Evolutionary conservation across 2,888 invertebrate genomes (phyloP).

Genomic region (Celastrina argiolus): DNA sequence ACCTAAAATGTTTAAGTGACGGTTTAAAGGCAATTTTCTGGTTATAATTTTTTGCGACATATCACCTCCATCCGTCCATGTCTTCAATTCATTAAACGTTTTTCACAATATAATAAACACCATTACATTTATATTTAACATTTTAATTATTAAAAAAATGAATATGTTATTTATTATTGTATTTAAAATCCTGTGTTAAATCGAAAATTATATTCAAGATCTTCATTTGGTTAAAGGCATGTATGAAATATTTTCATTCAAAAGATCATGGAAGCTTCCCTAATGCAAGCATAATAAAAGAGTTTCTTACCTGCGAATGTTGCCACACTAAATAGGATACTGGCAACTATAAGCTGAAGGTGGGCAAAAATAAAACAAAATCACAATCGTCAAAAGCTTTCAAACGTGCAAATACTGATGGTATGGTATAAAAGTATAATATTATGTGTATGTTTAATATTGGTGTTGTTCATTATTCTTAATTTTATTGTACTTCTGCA

Average conservation of each 20-base stretch:
- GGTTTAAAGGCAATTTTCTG: too few species aligned
- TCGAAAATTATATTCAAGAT: neutral
- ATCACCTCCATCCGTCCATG: too few species aligned
- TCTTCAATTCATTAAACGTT: neutral
- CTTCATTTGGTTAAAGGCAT: conserved; percentile 21
- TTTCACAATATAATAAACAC: neutral
- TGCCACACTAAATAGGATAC: conserved; percentile 47
- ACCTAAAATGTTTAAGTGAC: too few species aligned
- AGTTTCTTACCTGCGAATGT: conserved; percentile 58
- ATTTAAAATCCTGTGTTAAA: neutral
- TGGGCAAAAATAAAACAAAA: conserved; percentile 68
- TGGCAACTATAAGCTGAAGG: conserved; percentile 51
- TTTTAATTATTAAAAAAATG: neutral
- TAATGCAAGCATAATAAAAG: conserved; percentile 21
- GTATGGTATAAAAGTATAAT: neutral
- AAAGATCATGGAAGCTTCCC: conserved; percentile 16
- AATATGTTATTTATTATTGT: neutral
- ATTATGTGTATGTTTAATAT: too few species aligned
- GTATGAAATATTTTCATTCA: conserved; percentile 22
- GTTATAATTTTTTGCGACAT: too few species aligned
- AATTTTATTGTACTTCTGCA: too few species aligned
- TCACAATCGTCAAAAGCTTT: conserved; percentile 78
- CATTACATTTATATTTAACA: neutral
- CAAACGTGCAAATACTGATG: conserved; percentile 64
- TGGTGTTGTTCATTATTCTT: neutral